Base-by-base conservation (phyloP, 2,113 vertebrate genomes). In the Hyperopisus bebe region DNA sequence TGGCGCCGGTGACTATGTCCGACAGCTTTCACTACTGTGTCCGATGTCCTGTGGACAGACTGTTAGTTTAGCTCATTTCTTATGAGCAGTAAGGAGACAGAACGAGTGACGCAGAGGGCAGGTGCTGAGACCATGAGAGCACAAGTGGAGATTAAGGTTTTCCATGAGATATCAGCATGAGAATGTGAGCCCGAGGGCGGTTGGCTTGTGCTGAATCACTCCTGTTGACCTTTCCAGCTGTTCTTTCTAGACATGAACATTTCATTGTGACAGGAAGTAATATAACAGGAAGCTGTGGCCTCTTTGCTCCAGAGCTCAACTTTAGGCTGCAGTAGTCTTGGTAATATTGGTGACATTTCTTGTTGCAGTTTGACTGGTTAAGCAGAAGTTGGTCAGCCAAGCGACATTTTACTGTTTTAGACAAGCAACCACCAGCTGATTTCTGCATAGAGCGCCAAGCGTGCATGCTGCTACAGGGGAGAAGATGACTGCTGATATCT, bases 1-100 rank as follows among this genome's bases (percentile, higher is more conserved):
- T 50, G 89, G 53, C 88, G 53, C 90, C 5, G 88, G 77, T 19
- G 13, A 53, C 2, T 58, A 93, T 94, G 92, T 89, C 80, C 0
- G n/a, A 82, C 31, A 83, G 86, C 84, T 80, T 87, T 21, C 53
- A 19, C 53, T 7, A 6, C 53, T 24, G 1, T 1, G 53, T 62
- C 58, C 1, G 7, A n/a, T n/a, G 24, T n/a, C 58, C 8, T 8
- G 8, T 62, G 58, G 24, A 62, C 58, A 62, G 24, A 62, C 58
- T n/a, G 27, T 88, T 80, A 51, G 3, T 53, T 62, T 39, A 39
- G 15, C 31, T 24, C 5, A 1, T 39, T 35, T 5, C 70, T 77
- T 77, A 77, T 0, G 15, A 39, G 11, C 9, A 27, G 62, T 31
- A 66, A 66, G n/a, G n/a, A n/a, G n/a, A 66, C 24, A 9, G 24